Conservation (phyloP, 2,797 vertebrate genomes). For the Hylomyscus alleni region DNA sequence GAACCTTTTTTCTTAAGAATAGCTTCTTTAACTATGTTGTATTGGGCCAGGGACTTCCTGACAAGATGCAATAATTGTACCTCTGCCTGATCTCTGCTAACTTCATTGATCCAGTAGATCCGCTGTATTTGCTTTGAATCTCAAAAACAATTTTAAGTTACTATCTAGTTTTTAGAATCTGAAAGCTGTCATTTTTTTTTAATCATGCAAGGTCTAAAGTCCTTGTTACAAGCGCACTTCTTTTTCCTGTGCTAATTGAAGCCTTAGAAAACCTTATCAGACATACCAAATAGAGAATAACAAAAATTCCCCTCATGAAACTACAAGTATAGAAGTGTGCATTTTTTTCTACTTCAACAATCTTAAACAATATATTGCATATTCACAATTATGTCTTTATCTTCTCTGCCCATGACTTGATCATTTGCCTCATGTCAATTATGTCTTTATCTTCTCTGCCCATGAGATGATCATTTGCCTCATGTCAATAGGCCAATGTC, state of each 20-base stretch:
- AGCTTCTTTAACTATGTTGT: not conserved
- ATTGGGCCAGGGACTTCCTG: not conserved
- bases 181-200: not conserved
- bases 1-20: not conserved
- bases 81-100: not conserved
- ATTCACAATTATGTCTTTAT: not conserved
- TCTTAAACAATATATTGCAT: not conserved
- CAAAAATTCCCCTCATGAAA: not conserved
- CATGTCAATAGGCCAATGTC: not conserved
- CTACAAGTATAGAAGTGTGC: not conserved
- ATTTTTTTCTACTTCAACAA: not conserved
- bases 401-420: not conserved
- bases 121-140: not conserved
- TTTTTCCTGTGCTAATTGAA: not conserved
- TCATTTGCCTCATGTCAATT: not conserved
- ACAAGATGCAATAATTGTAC: not conserved
- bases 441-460: too few species aligned
- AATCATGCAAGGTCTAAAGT: not conserved
- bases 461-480: not conserved
- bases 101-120: not conserved
- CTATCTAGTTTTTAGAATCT: slow-evolving; percentile 11
- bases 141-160: slow-evolving; percentile 43
- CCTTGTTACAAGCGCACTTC: not conserved
- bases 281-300: not conserved
- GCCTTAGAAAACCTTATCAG: not conserved